Base-by-base conservation (phyloP, 2,888 invertebrate species). In the Noctua janthe region DNA sequence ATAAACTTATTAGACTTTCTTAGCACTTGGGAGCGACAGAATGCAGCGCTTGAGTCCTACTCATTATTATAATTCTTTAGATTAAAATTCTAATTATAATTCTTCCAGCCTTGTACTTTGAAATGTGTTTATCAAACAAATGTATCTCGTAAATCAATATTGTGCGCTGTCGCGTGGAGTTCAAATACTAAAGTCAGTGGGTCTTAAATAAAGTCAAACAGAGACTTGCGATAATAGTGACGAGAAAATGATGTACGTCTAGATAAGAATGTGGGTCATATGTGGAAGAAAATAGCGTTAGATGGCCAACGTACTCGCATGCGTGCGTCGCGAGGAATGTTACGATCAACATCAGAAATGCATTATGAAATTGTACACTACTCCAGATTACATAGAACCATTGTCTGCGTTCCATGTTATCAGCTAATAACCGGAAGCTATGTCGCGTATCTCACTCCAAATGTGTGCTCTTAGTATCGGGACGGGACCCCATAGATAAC, bases 231-330 rank as follows among this genome's bases (percentile, higher is more conserved):
- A 91, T 91, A 91, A 83, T 83, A 85, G 70, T 86, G 90, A 92
- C 91, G 90, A 90, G 92, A 93, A 91, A 89, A 93, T 94, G 93
- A 94, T 92, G 92, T 88, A 78, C 80, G 84, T 83, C 77, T 74
- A 84, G 95, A 95, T 95, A 95, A 94, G 89, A 91, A 95, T 94
- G 92, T 96, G 91, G 96, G 96, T 95, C 95, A 96, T 78, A 92
- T 92, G 92, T 90, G 90, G 88, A 89, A 90, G 93, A 92, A 88
- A 92, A 94, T 93, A 93, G 90, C 91, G 88, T 88, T 91, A 92
- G 89, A 85, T 85, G 81, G 84, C 76, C 88, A 89, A 88, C 76
- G 88, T 90, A 84, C 90, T 85, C 83, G 86, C 83, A 87, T 90
- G 87, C 88, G 83, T 87, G 86, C 84, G 87, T 87, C 81, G 87